Evolutionary conservation across 2,888 invertebrate species (phyloP), one percentile per base, ranked within the genome.

Genomic region (Acronicta psi): DNA sequence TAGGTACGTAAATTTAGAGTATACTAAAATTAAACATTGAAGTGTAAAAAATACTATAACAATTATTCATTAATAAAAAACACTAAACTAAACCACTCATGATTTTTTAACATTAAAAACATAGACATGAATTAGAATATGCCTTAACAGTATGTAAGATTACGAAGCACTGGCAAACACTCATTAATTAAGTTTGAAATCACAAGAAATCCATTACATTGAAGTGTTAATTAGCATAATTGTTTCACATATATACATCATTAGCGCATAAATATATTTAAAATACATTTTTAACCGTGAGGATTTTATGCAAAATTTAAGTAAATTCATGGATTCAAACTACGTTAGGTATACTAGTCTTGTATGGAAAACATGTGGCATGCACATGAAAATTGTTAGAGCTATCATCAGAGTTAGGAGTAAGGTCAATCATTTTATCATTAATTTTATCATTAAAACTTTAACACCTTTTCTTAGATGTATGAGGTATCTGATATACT

Each of bases 181-280:
- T 37, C 16, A 55, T 10, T 14, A n/a, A 45, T 20, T 34, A 36
- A 41, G 17, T 14, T 37, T 9, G 8, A 42, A 43, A 38, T 23
- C 29, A 60, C 31, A 31, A 36, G n/a, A 17, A 41, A 10, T 31
- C 37, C 9, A 13, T 18, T 60, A 40, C 49, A 61, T 41, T 37
- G 13, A 41, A 9, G 45, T 50, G 18, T 46, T 10, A 37, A 69
- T 69, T 55, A 46, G 34, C 69, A 50, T 61, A 53, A 17, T 34
- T 31, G 29, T 14, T 14, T 37, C 17, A 31, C 37, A 46, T 36
- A 13, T 14, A 62, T 66, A 11, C 10, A 40, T 55, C 17, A 62
- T 62, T 62, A 53, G 7, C 16, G 14, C 16, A 47, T 4, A 52
- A 55, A 42, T 42, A 42, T 45, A 52, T 63, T 25, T 25, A 9